These are phyloP conservation scores for Odiellus spinosus DNA, from an alignment of 2,888 invertebrate species.

Conservation along the genomic window DNA sequence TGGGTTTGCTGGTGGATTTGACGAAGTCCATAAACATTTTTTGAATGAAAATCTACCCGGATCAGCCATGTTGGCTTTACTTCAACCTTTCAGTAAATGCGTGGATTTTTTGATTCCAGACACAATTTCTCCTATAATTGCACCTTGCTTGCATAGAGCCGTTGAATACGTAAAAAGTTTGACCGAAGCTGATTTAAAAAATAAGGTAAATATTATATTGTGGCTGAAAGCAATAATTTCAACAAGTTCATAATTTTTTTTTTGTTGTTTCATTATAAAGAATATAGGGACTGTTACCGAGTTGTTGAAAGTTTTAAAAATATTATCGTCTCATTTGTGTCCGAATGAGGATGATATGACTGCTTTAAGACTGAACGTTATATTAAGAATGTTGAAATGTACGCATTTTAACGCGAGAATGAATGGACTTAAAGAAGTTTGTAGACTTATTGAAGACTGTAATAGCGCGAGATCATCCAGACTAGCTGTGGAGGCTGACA, in stretches of 20 bases:
- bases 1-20: slow-evolving; percentile 32
- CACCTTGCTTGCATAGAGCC: slow-evolving; percentile 30
- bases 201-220: slow-evolving; percentile 27
- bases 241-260: not conserved
- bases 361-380: slow-evolving; percentile 28
- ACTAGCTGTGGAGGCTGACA: slow-evolving; percentile 28
- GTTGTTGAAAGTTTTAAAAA: slow-evolving; percentile 31
- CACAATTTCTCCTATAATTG: slow-evolving; percentile 28
- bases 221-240: too few relatives aligned
- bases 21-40: slow-evolving; percentile 27
- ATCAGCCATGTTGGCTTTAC: slow-evolving; percentile 31
- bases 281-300: slow-evolving; percentile 31
- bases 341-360: slow-evolving; percentile 30
- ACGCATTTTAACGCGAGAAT: slow-evolving; percentile 36
- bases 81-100: slow-evolving; percentile 32
- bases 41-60: slow-evolving; percentile 29
- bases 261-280: slow-evolving; percentile 20
- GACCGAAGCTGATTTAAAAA: slow-evolving; percentile 32
- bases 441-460: slow-evolving; percentile 30
- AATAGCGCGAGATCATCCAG: slow-evolving; percentile 24
- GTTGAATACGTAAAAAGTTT: slow-evolving; percentile 30
- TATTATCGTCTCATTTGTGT: slow-evolving; percentile 32
- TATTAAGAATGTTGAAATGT: slow-evolving; percentile 34
- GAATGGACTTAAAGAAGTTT: slow-evolving; percentile 36
- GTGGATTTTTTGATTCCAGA: slow-evolving; percentile 29